Evolutionary conservation across 1,140 invertebrate genomes (phyloP).

Genomic region (Adelges cooleyi): DNA sequence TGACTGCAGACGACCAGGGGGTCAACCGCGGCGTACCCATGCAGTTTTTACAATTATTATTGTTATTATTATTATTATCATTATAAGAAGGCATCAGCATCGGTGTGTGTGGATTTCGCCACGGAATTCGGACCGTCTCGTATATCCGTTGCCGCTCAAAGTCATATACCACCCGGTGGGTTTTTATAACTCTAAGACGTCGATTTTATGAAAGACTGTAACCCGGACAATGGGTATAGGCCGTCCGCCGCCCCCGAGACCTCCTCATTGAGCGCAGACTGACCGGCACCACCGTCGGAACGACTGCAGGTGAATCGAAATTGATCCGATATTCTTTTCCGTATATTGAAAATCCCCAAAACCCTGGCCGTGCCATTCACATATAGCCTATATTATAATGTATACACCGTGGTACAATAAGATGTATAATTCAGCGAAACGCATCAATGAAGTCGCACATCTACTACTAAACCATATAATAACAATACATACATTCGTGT

Average conservation of each 20-base stretch:
- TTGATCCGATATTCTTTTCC: slow-evolving; percentile 22
- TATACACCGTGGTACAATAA: no score
- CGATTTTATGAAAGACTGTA: not conserved
- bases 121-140: slow-evolving; percentile 12
- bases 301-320: slow-evolving; percentile 18
- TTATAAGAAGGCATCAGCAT: no score
- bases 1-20: slow-evolving; percentile 3
- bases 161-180: slow-evolving; percentile 21
- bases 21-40: not conserved
- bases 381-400: not conserved
- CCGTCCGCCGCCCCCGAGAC: not conserved
- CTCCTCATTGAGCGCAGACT: not conserved
- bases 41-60: slow-evolving; percentile 18
- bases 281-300: slow-evolving; percentile 6
- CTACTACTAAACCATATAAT: no score
- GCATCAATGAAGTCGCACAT: slow-evolving; percentile 4
- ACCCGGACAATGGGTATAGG: slow-evolving; percentile 17
- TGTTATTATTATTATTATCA: no score
- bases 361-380: not conserved
- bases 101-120: not conserved
- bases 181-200: not conserved
- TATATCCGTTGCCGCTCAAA: slow-evolving; percentile 10
- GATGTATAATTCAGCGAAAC: slow-evolving; percentile 1
- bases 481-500: no score
- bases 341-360: slow-evolving; percentile 5